These are phyloP conservation scores for Pseudolaguvia tuberculata DNA, from an alignment of 2,113 vertebrate species.

Conservation along the genomic window DNA sequence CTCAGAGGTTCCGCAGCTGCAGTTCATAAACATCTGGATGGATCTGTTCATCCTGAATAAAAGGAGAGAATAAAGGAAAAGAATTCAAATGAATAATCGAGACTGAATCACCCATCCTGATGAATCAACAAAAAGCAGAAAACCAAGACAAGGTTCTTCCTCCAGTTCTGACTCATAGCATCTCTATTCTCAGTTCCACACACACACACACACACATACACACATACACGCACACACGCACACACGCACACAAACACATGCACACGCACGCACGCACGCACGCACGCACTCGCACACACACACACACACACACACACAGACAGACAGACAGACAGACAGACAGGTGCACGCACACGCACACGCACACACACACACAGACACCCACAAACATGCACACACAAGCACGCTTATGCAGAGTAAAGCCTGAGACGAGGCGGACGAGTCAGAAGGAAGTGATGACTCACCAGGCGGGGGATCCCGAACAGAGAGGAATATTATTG, in stretches of 20 bases:
- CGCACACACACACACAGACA: not conserved
- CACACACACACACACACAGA: slow-evolving; percentile 16
- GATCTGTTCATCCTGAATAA: no score
- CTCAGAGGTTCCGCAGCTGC: no score
- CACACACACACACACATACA: slow-evolving; percentile 2
- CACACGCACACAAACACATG: not conserved
- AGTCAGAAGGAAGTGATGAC: slow-evolving; percentile 21
- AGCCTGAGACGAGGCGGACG: slow-evolving; percentile 6
- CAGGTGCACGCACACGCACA: not conserved
- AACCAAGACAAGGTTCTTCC: slow-evolving; percentile 8
- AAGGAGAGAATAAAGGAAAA: no score
- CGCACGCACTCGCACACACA: not conserved
- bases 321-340: not conserved
- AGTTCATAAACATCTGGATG: no score
- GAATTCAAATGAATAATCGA: no score
- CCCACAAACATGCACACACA: slow-evolving; percentile 8
- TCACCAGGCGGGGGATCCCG: slow-evolving; percentile 34
- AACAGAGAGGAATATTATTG: not conserved
- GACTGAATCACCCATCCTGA: not conserved
- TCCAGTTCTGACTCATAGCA: slow-evolving; percentile 11
- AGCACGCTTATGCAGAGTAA: not conserved
- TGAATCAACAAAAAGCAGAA: not conserved
- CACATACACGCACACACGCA: not conserved
- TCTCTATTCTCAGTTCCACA: not conserved
- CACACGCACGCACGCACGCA: slow-evolving; percentile 9